Conservation (phyloP, 2,113 vertebrate genomes). For the Toxostoma redivivum region DNA sequence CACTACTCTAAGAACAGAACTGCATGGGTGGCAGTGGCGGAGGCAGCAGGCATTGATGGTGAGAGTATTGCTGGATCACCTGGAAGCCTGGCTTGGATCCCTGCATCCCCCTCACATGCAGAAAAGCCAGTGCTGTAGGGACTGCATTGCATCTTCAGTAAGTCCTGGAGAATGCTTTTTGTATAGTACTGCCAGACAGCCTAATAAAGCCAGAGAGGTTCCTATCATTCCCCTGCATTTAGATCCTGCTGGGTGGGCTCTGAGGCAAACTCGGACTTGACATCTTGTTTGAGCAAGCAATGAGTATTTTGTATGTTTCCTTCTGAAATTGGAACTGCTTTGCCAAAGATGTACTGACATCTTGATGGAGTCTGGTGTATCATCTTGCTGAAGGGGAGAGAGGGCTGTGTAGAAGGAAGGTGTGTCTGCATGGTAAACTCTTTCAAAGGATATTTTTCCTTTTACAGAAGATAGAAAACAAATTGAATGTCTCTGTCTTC, state of each 20-base stretch:
- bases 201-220: background rate
- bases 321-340: background rate
- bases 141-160: background rate
- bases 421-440: background rate
- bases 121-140: background rate
- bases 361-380: background rate
- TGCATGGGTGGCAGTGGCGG: accelerated
- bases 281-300: background rate
- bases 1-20: background rate
- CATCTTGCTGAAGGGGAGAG: background rate
- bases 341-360: background rate
- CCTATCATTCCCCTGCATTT: accelerated
- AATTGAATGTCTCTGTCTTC: background rate
- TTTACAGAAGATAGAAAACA: background rate
- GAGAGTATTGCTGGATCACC: background rate
- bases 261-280: background rate
- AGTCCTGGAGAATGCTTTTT: background rate
- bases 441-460: background rate
- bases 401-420: background rate
- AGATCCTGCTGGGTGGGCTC: background rate
- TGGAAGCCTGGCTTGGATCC: background rate
- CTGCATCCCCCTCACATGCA: background rate
- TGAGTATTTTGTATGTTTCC: background rate
- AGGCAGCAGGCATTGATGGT: background rate
- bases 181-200: background rate